A percentile compares a stretch with the other conserved stretches of the same genome.
These are phyloP conservation scores for Odocoileus hemionus DNA, from an alignment of 2,113 vertebrate genomes.

Conservation along the genomic window DNA sequence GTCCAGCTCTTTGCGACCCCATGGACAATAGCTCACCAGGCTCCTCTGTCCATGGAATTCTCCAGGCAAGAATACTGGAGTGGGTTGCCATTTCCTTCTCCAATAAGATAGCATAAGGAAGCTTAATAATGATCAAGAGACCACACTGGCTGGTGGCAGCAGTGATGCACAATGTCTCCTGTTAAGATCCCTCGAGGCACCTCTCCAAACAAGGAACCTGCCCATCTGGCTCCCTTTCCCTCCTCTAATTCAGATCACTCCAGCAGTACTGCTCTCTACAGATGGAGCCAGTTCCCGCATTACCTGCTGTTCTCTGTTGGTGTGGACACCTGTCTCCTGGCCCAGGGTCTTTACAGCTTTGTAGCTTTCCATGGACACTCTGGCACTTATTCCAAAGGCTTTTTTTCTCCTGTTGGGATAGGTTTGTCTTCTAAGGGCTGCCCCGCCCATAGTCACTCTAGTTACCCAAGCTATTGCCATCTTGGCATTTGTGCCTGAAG, in stretches of 20 bases:
- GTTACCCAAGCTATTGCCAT: not conserved
- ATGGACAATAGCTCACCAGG: not conserved
- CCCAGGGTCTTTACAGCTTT: not conserved
- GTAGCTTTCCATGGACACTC: not conserved
- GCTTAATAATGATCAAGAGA: not conserved
- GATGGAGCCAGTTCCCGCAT: not conserved
- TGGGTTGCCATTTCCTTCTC: not conserved
- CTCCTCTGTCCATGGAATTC: not conserved
- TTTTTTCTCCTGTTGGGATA: not conserved
- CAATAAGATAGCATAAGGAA: not conserved
- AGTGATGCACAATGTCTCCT: not conserved
- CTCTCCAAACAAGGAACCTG: not conserved
- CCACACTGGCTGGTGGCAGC: too few relatives aligned
- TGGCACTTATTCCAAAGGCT: not conserved
- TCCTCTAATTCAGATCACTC: not conserved
- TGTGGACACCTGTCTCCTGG: slow-evolving; percentile 34
- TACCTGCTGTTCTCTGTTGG: slow-evolving; percentile 2
- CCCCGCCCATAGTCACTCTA: not conserved
- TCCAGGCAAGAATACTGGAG: not conserved
- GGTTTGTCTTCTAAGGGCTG: not conserved
- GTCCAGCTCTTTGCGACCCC: not conserved
- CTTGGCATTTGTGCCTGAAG: not conserved
- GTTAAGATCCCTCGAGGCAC: not conserved
- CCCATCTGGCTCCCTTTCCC: not conserved
- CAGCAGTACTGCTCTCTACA: not conserved